A percentile compares a stretch with the other conserved stretches of the same genome.
phyloP scores from a whole-genome alignment of 2,888 invertebrate genomes.

The Chrysomela aeneicollis region DNA sequence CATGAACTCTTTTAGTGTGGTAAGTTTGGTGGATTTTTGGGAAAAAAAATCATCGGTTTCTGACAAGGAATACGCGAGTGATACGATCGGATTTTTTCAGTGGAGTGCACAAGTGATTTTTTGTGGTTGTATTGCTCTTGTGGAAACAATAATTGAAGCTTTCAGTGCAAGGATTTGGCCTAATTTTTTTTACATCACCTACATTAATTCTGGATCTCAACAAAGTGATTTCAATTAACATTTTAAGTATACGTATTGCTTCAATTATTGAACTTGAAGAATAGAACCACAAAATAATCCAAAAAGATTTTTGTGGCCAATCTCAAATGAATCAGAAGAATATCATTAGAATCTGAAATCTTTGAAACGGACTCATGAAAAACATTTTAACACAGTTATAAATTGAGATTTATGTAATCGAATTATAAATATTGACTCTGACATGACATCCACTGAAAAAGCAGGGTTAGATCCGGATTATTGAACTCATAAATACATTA shows the following conservation, averaged over 20 bases:
- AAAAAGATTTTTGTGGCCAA: no score
- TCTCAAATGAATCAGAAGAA: no score
- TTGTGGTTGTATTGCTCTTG: constrained; percentile 34
- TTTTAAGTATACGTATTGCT: background rate
- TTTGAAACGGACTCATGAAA: no score
- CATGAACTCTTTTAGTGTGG: constrained; percentile 63
- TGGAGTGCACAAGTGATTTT: constrained; percentile 34
- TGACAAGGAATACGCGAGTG: constrained; percentile 48
- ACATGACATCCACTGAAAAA: no score
- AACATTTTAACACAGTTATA: no score
- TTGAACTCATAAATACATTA: no score
- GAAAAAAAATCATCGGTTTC: constrained; percentile 14
- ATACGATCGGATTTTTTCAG: constrained; percentile 59
- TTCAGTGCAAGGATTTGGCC: background rate
- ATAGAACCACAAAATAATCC: constrained; percentile 2
- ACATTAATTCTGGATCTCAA: background rate
- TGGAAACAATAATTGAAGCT: background rate
- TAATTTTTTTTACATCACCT: background rate
- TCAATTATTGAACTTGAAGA: background rate
- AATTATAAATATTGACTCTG: no score
- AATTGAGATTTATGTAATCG: no score
- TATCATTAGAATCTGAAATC: no score
- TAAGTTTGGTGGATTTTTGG: constrained; percentile 52
- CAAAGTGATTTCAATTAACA: background rate
- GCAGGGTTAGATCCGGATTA: no score